Evolutionary conservation across 2,888 invertebrate species (phyloP).

Genomic region (Hydrotaea diabolus): DNA sequence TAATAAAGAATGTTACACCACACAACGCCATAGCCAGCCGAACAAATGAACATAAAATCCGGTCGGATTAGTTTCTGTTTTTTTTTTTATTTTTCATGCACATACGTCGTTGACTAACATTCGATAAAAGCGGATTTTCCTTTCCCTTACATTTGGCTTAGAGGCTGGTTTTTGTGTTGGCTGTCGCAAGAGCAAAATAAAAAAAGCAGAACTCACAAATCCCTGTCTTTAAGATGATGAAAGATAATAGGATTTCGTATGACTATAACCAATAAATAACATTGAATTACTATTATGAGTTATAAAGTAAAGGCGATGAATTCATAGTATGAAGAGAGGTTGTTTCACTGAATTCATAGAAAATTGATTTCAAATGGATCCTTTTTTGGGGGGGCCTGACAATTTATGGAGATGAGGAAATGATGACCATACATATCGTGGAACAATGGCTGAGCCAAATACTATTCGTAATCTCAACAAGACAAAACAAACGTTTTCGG

Average conservation of each 20-base stretch:
- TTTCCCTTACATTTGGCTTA: too few relatives aligned
- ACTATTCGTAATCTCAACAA: not conserved
- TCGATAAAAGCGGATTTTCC: too few relatives aligned
- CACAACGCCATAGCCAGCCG: not conserved
- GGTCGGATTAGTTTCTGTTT: not conserved
- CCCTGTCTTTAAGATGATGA: constrained; percentile 45
- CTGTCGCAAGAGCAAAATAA: not conserved
- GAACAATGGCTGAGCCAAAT: not conserved
- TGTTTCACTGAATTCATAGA: not conserved
- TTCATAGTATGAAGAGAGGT: not conserved
- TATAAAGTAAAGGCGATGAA: constrained; percentile 43
- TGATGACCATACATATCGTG: constrained; percentile 20
- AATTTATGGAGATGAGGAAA: constrained; percentile 31
- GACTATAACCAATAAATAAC: constrained; percentile 57
- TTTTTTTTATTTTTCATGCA: not conserved
- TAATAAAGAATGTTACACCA: constrained; percentile 43
- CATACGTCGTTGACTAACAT: too few relatives aligned
- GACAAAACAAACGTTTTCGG: not conserved
- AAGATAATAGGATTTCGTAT: constrained; percentile 50
- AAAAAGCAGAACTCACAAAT: constrained; percentile 17
- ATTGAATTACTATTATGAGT: constrained; percentile 52
- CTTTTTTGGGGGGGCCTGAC: not conserved
- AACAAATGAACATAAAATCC: constrained; percentile 22
- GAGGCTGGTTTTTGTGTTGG: not conserved
- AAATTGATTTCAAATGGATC: constrained; percentile 40